phyloP scores from a whole-genome alignment of 2,113 vertebrate species.

The Triplophysa siluroides region DNA sequence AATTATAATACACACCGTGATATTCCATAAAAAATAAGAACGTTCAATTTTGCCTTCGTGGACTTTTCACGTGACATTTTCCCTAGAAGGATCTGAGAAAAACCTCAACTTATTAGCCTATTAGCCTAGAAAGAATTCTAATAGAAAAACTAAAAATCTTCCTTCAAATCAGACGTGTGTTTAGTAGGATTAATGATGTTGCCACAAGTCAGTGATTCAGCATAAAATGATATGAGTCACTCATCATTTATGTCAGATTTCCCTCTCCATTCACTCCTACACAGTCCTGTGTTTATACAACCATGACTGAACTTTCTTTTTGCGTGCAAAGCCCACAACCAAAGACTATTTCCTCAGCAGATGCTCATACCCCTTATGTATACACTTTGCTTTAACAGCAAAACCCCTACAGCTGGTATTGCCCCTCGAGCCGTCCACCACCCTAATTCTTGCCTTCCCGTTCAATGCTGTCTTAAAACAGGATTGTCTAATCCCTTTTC shows the following conservation, averaged over 20 bases:
- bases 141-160: too few relatives aligned
- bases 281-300: slow-evolving; percentile 12
- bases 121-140: too few relatives aligned
- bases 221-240: slow-evolving; percentile 37
- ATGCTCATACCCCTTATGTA: slow-evolving; percentile 1
- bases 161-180: not conserved
- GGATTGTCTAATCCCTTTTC: not conserved
- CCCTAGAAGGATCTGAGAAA: too few relatives aligned
- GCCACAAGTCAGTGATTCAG: slow-evolving; percentile 40
- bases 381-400: slow-evolving; percentile 16
- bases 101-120: too few relatives aligned
- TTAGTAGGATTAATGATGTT: not conserved
- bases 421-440: not conserved
- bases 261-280: slow-evolving; percentile 25
- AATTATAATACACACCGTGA: too few relatives aligned
- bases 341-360: slow-evolving; percentile 18
- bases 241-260: not conserved
- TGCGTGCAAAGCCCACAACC: not conserved
- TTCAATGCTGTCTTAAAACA: not conserved
- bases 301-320: not conserved
- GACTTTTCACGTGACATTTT: too few relatives aligned
- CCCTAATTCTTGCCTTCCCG: not conserved
- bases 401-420: not conserved
- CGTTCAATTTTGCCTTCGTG: too few relatives aligned
- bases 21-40: too few relatives aligned